Percentiles rank a stretch among this genome's conserved stretches.
Evolutionary conservation across 2,797 vertebrate genomes (phyloP).

Genomic region (Staurois parvus): DNA sequence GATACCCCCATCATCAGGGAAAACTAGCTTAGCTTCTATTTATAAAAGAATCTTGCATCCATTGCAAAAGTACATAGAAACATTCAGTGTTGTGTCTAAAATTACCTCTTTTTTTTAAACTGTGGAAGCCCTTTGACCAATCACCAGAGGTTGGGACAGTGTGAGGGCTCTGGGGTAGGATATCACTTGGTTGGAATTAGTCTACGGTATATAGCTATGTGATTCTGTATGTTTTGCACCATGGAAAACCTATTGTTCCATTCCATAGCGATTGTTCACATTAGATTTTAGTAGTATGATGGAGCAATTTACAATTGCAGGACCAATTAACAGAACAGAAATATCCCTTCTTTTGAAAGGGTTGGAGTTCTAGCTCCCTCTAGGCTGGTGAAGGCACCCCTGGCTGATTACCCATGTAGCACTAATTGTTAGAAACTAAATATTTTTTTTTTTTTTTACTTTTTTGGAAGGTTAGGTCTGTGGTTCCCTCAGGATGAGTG

Average conservation of each 20-base stretch:
- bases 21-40: too few relatives aligned
- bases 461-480: not conserved
- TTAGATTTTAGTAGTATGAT: not conserved
- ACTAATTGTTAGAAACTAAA: not conserved
- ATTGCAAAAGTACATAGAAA: too few relatives aligned
- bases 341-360: not conserved
- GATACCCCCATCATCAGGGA: too few relatives aligned
- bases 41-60: too few relatives aligned
- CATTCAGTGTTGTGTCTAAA: too few relatives aligned
- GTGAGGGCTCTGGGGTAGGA: too few relatives aligned
- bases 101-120: too few relatives aligned
- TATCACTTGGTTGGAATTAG: too few relatives aligned
- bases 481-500: not conserved
- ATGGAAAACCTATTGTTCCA: not conserved
- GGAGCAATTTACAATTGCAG: not conserved
- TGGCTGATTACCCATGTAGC: not conserved
- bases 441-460: too few relatives aligned
- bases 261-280: not conserved
- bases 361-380: not conserved
- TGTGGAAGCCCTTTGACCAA: too few relatives aligned
- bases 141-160: too few relatives aligned
- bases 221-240: not conserved
- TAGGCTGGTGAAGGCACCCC: not conserved
- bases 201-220: too few relatives aligned
- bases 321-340: not conserved